These are phyloP conservation scores for Aurelia aurita DNA, from an alignment of 30 jellyfish, hydroid and myxozoan genomes.

Conservation along the genomic window DNA sequence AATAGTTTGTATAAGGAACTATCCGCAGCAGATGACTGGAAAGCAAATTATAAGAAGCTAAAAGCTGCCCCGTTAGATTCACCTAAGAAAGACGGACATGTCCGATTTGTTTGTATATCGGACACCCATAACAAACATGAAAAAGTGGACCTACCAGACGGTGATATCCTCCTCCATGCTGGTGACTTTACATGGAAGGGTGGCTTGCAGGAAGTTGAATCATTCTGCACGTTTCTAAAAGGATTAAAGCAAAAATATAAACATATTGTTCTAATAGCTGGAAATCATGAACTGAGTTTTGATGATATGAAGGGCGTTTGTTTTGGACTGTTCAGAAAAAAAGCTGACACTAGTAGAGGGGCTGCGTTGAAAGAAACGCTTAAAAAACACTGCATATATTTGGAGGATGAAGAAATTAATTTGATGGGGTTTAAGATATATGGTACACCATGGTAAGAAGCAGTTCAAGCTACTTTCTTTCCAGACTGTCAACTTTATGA, in stretches of 20 bases:
- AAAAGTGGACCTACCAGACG: conserved; percentile 71
- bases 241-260: conserved; percentile 44
- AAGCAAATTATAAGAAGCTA: conserved; percentile 18
- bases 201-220: conserved; percentile 61
- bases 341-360: conserved; percentile 37
- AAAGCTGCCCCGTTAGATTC: not conserved
- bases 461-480: no score
- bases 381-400: conserved; percentile 71
- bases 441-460: conserved; percentile 93
- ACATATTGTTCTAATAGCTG: conserved; percentile 94
- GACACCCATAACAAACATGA: conserved; percentile 89
- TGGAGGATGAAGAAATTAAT: conserved; percentile 76
- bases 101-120: conserved; percentile 95
- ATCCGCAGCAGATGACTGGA: conserved; percentile 46
- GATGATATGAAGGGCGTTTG: conserved; percentile 72
- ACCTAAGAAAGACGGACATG: conserved; percentile 54
- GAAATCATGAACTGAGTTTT: conserved; percentile 88
- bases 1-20: conserved; percentile 59
- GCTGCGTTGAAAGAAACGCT: conserved; percentile 60
- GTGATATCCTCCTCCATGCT: conserved; percentile 87
- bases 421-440: conserved; percentile 78
- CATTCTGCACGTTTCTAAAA: conserved; percentile 65
- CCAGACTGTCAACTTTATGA: no score
- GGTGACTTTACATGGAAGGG: conserved; percentile 92
- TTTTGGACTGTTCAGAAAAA: conserved; percentile 40